Conservation (phyloP, 2,888 invertebrate species). For the Crioceris asparagi region DNA sequence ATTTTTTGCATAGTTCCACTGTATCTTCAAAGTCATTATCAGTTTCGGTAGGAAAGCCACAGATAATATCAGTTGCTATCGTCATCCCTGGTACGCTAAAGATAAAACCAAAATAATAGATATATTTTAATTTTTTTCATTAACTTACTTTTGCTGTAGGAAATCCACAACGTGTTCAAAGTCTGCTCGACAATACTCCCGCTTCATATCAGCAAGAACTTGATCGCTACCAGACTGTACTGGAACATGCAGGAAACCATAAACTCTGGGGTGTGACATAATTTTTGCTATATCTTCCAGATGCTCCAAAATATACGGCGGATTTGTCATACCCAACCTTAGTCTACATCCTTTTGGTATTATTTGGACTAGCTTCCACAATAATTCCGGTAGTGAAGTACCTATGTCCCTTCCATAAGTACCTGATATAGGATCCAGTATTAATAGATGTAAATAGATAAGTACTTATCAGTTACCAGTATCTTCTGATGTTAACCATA, state of each 20-base stretch:
- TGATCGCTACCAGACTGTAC: slow-evolving; percentile 96
- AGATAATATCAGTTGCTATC: slow-evolving; percentile 96
- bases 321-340: slow-evolving; percentile 96
- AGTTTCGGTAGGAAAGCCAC: slow-evolving; percentile 96
- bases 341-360: slow-evolving; percentile 67
- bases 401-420: slow-evolving; percentile 95
- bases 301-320: slow-evolving; percentile 95
- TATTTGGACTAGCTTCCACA: slow-evolving; percentile 73
- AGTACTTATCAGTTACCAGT: too few relatives aligned
- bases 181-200: slow-evolving; percentile 85
- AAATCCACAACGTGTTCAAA: slow-evolving; percentile 84
- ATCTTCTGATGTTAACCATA: slow-evolving; percentile 98
- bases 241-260: slow-evolving; percentile 93
- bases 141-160: slow-evolving; percentile 54
- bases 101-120: slow-evolving; percentile 4
- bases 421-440: slow-evolving; percentile 31
- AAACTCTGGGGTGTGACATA: slow-evolving; percentile 79
- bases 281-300: slow-evolving; percentile 81
- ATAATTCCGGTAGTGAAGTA: slow-evolving; percentile 71
- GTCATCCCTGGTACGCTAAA: slow-evolving; percentile 77
- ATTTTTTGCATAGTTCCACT: slow-evolving; percentile 67
- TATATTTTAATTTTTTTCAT: slow-evolving; percentile 1
- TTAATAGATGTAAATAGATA: background rate
- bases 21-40: slow-evolving; percentile 83
- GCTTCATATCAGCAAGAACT: slow-evolving; percentile 89